Evolutionary conservation across 2,797 vertebrate genomes (phyloP).

Genomic region (Hippoglossus hippoglossus): DNA sequence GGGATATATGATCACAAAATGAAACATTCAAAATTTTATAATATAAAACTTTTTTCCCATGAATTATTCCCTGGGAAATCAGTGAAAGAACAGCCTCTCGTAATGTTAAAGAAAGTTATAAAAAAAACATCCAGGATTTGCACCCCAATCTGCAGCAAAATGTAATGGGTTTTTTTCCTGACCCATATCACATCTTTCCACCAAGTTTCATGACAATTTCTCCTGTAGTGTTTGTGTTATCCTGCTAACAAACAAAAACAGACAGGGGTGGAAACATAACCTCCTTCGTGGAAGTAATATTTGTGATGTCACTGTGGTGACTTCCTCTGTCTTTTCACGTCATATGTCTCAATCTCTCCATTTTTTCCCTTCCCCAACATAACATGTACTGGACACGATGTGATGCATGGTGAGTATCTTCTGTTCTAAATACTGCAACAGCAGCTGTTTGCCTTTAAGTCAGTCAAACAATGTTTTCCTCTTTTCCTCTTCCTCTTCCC

Average conservation of each 20-base stretch:
- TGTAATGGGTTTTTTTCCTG: too few species aligned
- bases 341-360: conserved; percentile 1
- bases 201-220: too few species aligned
- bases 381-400: conserved; percentile 21
- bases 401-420: conserved; percentile 63
- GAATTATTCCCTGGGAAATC: too few species aligned
- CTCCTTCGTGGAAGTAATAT: neutral
- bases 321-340: conserved; percentile 29
- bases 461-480: neutral
- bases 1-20: conserved; percentile 20
- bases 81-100: too few species aligned
- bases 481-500: conserved; percentile 40
- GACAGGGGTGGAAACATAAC: too few species aligned
- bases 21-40: conserved; percentile 13
- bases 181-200: too few species aligned
- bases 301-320: conserved; percentile 17
- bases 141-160: too few species aligned
- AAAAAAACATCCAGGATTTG: too few species aligned
- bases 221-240: too few species aligned
- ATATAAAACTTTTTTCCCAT: too few species aligned
- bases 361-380: conserved; percentile 15
- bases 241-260: too few species aligned
- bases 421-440: conserved; percentile 1
- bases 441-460: conserved; percentile 1
- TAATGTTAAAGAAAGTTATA: too few species aligned